Evolutionary conservation across 2,797 vertebrate genomes (phyloP), one percentile per base, ranked within the genome.

Genomic region (Acrossocheilus fasciatus): DNA sequence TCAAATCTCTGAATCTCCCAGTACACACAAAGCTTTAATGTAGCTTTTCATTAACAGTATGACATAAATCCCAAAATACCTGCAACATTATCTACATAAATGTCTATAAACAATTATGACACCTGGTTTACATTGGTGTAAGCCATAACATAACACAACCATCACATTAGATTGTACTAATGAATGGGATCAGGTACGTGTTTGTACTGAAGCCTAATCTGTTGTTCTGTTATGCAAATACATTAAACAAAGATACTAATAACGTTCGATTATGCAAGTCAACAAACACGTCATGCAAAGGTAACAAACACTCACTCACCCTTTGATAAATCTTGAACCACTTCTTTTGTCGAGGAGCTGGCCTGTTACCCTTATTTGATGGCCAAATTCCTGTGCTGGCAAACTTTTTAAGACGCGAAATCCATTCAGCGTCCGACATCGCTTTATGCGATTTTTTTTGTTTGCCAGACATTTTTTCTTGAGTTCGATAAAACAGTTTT

Each of bases 381-480:
- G 76, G 54, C 76, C 76, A 79, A 59, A 59, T 34, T 36, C 76
- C 76, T n/a, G 77, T 64, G 59, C 36, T 62, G 50, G 77, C 52
- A 80, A 80, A 62, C 34, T 43, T 80, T 62, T 62, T 80, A 4
- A 69, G 34, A 10, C 3, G 8, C 8, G 17, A 39, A 39, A 39
- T 20, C 41, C 43, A 74, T 15, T 74, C 43, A 26, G 14, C 7
- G 0, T 47, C 43, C 1, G 3, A 45, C 70, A 73, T 73, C 23
- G 12, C 12, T 73, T 73, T 45, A 14, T 72, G 69, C 2, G 11
- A 12, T n/a, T 72, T 72, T 20, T 54, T 0, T 54, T 54, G 18
- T 72, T 72, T 70, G 36, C 4, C n/a, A 50, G n/a, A 74, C 72
- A 54, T 54, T 54, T 26, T 72, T 47, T 30, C 12, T 30, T 15